These are phyloP conservation scores for Sinonovacula constricta DNA, from an alignment of 1,140 invertebrate genomes.

Conservation along the genomic window DNA sequence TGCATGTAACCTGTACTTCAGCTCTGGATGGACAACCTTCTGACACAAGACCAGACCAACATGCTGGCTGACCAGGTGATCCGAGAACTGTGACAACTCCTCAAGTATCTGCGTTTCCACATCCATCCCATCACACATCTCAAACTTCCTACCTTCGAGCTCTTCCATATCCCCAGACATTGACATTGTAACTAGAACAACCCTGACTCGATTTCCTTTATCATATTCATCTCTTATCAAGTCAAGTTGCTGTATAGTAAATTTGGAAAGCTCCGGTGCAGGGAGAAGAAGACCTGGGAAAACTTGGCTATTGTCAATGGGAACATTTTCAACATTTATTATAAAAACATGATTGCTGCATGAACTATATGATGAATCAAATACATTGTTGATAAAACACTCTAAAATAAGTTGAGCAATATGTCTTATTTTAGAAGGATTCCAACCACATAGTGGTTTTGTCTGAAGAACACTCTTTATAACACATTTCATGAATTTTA, in stretches of 20 bases:
- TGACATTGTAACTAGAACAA: slow-evolving; percentile 58
- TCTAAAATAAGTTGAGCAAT: slow-evolving; percentile 54
- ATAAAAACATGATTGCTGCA: slow-evolving; percentile 50
- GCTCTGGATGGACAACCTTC: slow-evolving; percentile 63
- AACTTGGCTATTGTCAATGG: slow-evolving; percentile 34
- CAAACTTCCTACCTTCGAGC: slow-evolving; percentile 44
- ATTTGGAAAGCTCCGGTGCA: slow-evolving; percentile 47
- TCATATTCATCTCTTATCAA: not conserved
- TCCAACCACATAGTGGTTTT: slow-evolving; percentile 49
- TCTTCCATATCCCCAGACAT: slow-evolving; percentile 65
- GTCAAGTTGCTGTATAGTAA: slow-evolving; percentile 18
- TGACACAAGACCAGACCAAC: slow-evolving; percentile 64
- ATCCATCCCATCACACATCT: slow-evolving; percentile 27
- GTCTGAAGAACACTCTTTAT: slow-evolving; percentile 50
- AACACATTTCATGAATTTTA: slow-evolving; percentile 52
- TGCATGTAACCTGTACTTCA: slow-evolving; percentile 80
- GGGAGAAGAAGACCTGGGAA: slow-evolving; percentile 53
- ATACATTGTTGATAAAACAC: slow-evolving; percentile 57
- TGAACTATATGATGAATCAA: slow-evolving; percentile 22
- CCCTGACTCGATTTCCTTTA: slow-evolving; percentile 28
- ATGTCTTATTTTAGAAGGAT: slow-evolving; percentile 20
- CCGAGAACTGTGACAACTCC: slow-evolving; percentile 45
- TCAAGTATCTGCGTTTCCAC: slow-evolving; percentile 29
- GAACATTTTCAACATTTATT: slow-evolving; percentile 22
- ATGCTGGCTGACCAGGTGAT: slow-evolving; percentile 31